Evolutionary conservation across 1,140 invertebrate genomes (phyloP).

Genomic region (Oncopodura yosiiana): DNA sequence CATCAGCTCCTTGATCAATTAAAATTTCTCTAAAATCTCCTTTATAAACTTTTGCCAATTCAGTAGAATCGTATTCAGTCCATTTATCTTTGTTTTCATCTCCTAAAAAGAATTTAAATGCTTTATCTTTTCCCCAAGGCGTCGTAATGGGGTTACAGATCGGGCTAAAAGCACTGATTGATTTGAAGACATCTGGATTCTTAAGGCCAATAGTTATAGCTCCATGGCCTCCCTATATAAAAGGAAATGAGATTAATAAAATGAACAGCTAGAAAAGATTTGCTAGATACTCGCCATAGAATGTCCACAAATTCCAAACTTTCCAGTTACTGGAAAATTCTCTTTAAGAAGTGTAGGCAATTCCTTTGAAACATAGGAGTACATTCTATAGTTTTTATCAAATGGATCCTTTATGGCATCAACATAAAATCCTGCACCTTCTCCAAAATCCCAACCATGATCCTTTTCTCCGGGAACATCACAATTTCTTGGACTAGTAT

Average conservation of each 20-base stretch:
- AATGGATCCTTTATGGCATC: slow-evolving; percentile 85
- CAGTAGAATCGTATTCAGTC: slow-evolving; percentile 80
- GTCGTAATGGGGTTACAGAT: slow-evolving; percentile 80
- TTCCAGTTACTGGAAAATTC: slow-evolving; percentile 37
- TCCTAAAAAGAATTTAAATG: slow-evolving; percentile 80
- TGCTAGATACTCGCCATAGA: slow-evolving; percentile 21
- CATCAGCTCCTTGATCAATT: slow-evolving; percentile 80
- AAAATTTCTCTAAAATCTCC: slow-evolving; percentile 75
- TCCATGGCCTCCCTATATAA: slow-evolving; percentile 94
- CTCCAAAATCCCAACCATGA: slow-evolving; percentile 78
- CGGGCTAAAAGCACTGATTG: slow-evolving; percentile 93
- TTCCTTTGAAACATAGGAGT: slow-evolving; percentile 87
- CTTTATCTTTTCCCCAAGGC: slow-evolving; percentile 76
- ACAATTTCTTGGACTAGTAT: slow-evolving; percentile 40
- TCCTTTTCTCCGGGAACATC: slow-evolving; percentile 84
- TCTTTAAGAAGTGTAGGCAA: slow-evolving; percentile 63
- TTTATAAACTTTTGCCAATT: slow-evolving; percentile 69
- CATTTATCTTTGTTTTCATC: slow-evolving; percentile 51
- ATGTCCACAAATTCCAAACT: slow-evolving; percentile 40
- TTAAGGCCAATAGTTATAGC: slow-evolving; percentile 84
- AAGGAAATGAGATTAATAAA: slow-evolving; percentile 32
- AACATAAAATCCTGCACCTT: slow-evolving; percentile 90
- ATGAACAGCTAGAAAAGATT: not conserved
- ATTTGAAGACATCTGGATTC: slow-evolving; percentile 79
- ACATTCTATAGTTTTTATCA: slow-evolving; percentile 93